Base-by-base conservation (phyloP, 2,797 vertebrate genomes). In the Octomys mimax region DNA sequence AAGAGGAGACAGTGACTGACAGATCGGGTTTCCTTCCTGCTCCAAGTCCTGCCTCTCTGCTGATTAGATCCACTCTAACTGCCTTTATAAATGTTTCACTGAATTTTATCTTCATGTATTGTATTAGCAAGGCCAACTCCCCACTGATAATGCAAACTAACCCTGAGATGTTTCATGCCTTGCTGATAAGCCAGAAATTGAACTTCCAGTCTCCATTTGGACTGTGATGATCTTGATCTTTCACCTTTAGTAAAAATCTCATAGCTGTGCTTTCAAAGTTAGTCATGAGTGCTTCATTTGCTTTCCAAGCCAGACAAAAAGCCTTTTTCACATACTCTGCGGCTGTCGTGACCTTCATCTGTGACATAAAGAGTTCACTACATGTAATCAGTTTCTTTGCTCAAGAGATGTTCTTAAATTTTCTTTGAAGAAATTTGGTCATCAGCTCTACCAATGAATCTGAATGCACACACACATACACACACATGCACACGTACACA, bases 241-340 rank as follows among this genome's bases (percentile, higher is more conserved):
- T 99, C 97, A 98, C 98, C 98, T 97, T 92, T 92, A 96, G 92
- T 93, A 97, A 98, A 94, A 98, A 98, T 98, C 96, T 98, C 97
- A 96, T 62, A 97, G 97, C 97, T 97, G 46, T 97, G 97, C 98
- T 95, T 98, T 98, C 97, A 85, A 98, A 98, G 97, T 97, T 98
- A 98, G 98, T 98, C 98, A 98, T 98, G 98, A 98, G 96, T 92
- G 81, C 97, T 98, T 98, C 98, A 98, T 98, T 98, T 98, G 97
- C 98, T 98, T 98, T 98, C 98, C 95, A 98, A 98, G 98, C 98
- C 98, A 98, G 98, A 98, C 59, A 98, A 98, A 96, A 98, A 98
- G 97, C 93, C 97, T 98, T 98, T 98, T 98, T 98, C 94, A 98
- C 98, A 98, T 97, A 98, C 91, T 98, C 92, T 98, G 97, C 97